Conservation (phyloP, 2,113 vertebrate species). For the Petromus typicus region DNA sequence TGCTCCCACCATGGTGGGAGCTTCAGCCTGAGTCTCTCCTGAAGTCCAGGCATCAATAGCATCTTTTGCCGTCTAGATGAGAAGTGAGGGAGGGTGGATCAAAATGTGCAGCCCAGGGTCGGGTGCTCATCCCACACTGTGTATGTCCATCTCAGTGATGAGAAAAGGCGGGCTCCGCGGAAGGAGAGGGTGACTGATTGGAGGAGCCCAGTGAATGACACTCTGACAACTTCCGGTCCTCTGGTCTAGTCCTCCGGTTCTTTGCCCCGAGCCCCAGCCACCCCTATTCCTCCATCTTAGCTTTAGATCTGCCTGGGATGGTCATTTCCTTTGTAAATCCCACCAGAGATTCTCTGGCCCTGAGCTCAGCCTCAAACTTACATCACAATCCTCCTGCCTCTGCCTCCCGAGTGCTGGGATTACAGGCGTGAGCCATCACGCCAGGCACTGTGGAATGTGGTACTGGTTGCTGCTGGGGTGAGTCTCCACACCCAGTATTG, state of each 20-base stretch:
- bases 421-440: too few species aligned
- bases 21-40: background rate
- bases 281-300: background rate
- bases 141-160: background rate
- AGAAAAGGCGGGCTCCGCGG: rapidly evolving
- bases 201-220: background rate
- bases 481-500: too few species aligned
- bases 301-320: too few species aligned
- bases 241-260: too few species aligned
- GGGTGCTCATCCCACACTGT: rapidly evolving
- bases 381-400: too few species aligned
- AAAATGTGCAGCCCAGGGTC: background rate
- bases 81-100: background rate
- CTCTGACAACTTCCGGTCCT: background rate
- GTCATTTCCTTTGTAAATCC: background rate
- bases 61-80: background rate
- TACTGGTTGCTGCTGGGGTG: too few species aligned
- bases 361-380: too few species aligned
- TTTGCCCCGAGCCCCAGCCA: background rate
- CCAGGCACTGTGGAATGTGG: too few species aligned
- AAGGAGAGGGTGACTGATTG: background rate
- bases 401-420: too few species aligned
- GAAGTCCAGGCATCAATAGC: background rate
- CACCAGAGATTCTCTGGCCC: too few species aligned
- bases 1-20: background rate